Percentiles rank a stretch among this genome's conserved stretches.
Conservation (phyloP, 2,797 vertebrate genomes). For the Benthosema pterotum region DNA sequence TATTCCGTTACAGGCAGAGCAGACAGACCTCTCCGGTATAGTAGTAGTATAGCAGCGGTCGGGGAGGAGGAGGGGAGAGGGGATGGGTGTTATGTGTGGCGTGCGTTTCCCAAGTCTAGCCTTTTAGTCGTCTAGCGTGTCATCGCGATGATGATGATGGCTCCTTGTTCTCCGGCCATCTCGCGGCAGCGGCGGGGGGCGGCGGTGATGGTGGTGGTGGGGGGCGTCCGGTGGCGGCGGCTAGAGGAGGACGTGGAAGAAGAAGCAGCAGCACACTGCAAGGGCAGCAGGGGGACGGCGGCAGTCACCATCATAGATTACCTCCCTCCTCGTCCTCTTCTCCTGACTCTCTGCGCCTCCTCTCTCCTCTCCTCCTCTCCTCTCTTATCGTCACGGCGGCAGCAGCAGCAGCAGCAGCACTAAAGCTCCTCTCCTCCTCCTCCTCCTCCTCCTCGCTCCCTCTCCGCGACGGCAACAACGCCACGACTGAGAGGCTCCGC, state of each 20-base stretch:
- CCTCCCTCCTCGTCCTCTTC: neutral
- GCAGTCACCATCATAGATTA: constrained; percentile 63
- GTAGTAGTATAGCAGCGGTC: too few relatives aligned
- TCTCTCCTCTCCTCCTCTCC: neutral
- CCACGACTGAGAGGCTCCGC: constrained; percentile 55
- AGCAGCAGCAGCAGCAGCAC: too few relatives aligned
- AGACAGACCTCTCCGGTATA: constrained; percentile 63
- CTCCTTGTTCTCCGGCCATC: constrained; percentile 38
- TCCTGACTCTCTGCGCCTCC: neutral
- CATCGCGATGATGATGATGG: constrained; percentile 59
- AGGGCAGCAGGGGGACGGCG: constrained; percentile 43
- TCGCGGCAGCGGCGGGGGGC: too few relatives aligned
- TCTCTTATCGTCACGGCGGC: too few relatives aligned
- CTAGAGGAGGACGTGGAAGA: constrained; percentile 26
- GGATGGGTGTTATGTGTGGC: neutral
- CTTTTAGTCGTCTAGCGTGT: too few relatives aligned
- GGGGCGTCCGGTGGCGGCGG: constrained; percentile 48
- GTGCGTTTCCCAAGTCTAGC: constrained; percentile 48
- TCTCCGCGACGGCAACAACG: constrained; percentile 41
- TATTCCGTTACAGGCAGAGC: constrained; percentile 65
- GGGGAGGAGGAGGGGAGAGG: constrained; percentile 4
- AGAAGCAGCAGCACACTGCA: constrained; percentile 12
- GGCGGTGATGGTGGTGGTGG: too few relatives aligned
- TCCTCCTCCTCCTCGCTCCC: constrained; percentile 10
- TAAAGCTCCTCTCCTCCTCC: too few relatives aligned